Evolutionary conservation across 2,888 invertebrate species (phyloP), one percentile per base, ranked within the genome.

Genomic region (Orthosia gothica): DNA sequence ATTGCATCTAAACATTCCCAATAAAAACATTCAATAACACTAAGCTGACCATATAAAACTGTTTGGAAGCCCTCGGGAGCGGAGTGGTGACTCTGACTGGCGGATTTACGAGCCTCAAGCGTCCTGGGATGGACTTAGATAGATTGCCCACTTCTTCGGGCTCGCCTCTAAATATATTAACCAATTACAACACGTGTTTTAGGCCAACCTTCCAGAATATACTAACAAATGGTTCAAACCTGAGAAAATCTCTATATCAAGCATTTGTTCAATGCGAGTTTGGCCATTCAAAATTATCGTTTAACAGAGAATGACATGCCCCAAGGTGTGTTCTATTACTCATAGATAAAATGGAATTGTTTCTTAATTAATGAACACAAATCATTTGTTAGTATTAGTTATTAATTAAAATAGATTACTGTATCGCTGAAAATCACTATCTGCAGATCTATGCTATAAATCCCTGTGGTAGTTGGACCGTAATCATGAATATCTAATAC

Each of bases 401-500:
- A 87, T 86, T 82, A 86, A 85, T 82, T 83, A 78, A 84, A 81
- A 83, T 84, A 88, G 81, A 87, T 87, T 82, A 82, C 77, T 84
- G 75, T 74, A 81, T 83, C 83, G 81, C 69, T 79, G 81, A 86
- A 88, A 82, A 86, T 84, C 82, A 79, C 75, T 82, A 86, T 88
- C 81, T 71, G 66, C 74, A 76, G 83, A 86, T 88, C 80, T 59
- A 58, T 64, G 74, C 74, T 68, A 88, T 90, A 89, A 91, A 89
- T 89, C 82, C 65, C 64, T 52, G 47, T 65, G 72, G 86, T 84
- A 88, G 81, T 86, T 87, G 88, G 81, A 87, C 88, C 81, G 87
- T 91, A 93, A 93, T 93, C 92, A 91, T 90, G 91, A 91, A 92
- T 90, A 92, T 93, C 92, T 93, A 92, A 92, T 89, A 87, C 91